Base-by-base conservation (phyloP, 2,113 vertebrate genomes). In the Crotalus viridis region DNA sequence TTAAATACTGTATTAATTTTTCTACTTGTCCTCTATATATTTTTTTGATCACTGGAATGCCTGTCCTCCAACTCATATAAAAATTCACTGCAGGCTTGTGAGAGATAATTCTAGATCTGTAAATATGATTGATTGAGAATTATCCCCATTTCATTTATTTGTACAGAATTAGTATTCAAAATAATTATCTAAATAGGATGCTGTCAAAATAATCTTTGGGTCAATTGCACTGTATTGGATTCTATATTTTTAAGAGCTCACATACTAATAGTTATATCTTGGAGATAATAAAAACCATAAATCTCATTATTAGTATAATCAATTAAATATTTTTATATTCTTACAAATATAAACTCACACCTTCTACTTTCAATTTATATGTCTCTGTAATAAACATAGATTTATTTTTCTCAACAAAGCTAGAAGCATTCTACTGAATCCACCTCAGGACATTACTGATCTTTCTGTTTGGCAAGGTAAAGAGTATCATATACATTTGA, bases 381-480 rank as follows among this genome's bases (percentile, higher is more conserved):
- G 2, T 94, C 13, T 87, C 3, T 91, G 24, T 85, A 90, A 86
- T 93, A 88, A 94, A 94, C 90, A 56, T 93, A 24, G 90, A 9
- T 91, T 93, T 89, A 87, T 55, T 22, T 61, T 12, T 93, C 12
- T 92, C 26, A 33, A 52, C 21, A 94, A 95, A 94, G 85, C 74
- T 0, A 94, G 57, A 89, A 54, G 0, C 9, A 0, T 94, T 92
- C 91, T 89, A 13, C 39, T 92, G 95, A 95, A 89, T 95, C 19
- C 48, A 28, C 39, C 54, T 95, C 51, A 85, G 91, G 88, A 95
- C 54, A 92, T 95, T 91, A 91, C 89, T 90, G 88, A 93, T 94
- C 89, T 86, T 92, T 26, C 69, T 87, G 59, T 59, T 88, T 85
- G 51, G 64, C 94, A 33, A 64, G 90, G 24, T 8, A 92, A 93